Evolutionary conservation across 2,113 vertebrate species (phyloP).

Genomic region (Dinomys branickii): DNA sequence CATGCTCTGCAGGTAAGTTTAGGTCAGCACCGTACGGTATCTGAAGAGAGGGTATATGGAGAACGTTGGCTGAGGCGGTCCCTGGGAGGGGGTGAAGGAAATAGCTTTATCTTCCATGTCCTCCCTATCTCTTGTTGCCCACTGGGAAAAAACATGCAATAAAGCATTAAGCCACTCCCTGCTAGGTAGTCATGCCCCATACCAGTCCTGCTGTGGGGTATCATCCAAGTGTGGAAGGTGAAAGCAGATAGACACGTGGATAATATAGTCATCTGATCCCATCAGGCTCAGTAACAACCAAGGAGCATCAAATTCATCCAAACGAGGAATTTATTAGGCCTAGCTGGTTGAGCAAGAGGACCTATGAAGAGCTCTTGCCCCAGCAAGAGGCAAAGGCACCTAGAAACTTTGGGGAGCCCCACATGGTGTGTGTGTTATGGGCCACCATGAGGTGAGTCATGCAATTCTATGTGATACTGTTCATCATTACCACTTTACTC

Average conservation of each 20-base stretch:
- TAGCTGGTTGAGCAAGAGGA: neutral
- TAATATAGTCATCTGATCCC: neutral
- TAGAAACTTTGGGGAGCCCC: neutral
- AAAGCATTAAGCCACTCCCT: neutral
- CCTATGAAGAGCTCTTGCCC: neutral
- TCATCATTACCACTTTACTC: neutral
- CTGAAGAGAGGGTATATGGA: neutral
- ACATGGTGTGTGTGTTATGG: neutral
- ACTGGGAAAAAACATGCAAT: neutral
- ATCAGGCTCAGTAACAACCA: neutral
- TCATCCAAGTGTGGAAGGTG: neutral
- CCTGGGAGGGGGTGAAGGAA: neutral
- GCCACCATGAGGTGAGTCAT: neutral
- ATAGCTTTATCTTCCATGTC: neutral
- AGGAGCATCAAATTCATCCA: neutral
- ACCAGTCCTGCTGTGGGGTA: neutral
- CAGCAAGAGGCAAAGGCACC: neutral
- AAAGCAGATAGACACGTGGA: neutral
- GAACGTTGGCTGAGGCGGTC: neutral
- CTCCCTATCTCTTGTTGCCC: neutral
- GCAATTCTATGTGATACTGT: neutral
- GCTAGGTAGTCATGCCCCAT: neutral
- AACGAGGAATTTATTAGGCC: neutral
- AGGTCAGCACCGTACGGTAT: neutral
- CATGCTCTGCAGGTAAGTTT: neutral